Conservation (phyloP, 2,888 invertebrate species). For the Teleiodes luculella region DNA sequence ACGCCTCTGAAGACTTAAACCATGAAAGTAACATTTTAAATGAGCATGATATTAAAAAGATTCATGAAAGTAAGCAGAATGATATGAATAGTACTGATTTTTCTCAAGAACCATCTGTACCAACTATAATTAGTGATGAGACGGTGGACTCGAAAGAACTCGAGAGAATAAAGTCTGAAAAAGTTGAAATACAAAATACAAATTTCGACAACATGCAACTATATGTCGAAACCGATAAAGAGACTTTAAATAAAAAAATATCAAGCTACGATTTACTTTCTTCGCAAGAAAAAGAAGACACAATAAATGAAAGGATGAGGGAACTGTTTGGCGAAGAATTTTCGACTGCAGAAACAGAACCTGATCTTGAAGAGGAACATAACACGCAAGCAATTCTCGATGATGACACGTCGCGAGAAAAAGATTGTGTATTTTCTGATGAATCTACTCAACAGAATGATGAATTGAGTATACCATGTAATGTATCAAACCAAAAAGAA, state of each 20-base stretch:
- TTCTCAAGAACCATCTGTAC: too few relatives aligned
- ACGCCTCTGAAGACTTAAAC: too few relatives aligned
- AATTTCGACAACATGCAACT: background rate
- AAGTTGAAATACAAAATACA: background rate
- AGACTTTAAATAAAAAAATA: background rate
- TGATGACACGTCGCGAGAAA: constrained; percentile 9
- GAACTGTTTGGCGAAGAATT: constrained; percentile 5
- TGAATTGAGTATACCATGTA: background rate
- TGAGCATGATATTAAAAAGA: too few relatives aligned
- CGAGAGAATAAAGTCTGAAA: too few relatives aligned
- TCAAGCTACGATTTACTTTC: background rate
- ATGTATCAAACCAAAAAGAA: background rate
- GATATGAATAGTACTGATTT: too few relatives aligned
- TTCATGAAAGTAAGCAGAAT: too few relatives aligned
- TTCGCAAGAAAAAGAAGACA: background rate
- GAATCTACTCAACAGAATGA: background rate
- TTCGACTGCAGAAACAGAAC: background rate
- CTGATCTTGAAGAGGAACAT: background rate
- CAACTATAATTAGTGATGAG: too few relatives aligned
- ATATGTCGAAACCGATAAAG: background rate
- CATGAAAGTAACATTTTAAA: too few relatives aligned
- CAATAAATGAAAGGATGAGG: constrained; percentile 3
- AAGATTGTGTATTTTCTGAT: background rate
- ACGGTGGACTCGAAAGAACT: too few relatives aligned
- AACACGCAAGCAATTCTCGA: constrained; percentile 4